Base-by-base conservation (phyloP, 2,888 invertebrate species). In the Phengaris arion region DNA sequence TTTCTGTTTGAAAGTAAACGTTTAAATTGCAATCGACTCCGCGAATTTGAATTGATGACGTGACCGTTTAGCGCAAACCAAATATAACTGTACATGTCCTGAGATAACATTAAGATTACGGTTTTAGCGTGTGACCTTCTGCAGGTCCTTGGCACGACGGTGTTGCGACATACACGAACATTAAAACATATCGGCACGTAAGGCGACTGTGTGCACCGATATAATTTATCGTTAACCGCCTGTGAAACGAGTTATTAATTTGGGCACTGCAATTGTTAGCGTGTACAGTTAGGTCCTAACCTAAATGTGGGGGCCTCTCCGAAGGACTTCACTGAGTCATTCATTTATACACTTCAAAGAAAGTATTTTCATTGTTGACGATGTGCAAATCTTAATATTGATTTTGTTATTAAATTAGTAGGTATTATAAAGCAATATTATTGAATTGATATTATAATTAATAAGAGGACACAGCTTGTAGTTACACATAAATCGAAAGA, bases 101-200 rank as follows among this genome's bases (percentile, higher is more conserved):
- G 82, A 88, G 90, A 91, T 91, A 90, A 88, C 86, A 91, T 92
- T 90, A 92, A 93, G 93, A 93, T 93, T 89, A 86, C 90, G 87
- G 87, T 89, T 91, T 91, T 90, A 89, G 91, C 85, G 84, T 84
- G 82, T 84, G 89, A 89, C 93, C 92, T 93, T 91, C 90, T 86
- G 82, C 84, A 84, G 85, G 87, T 89, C 91, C 92, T 91, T 90
- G 92, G 86, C 88, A 88, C 85, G 54, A 89, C 85, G 87, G 87
- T 83, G 82, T 91, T 90, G 86, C 87, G 85, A 90, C 89, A 91
- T 79, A 85, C 83, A 84, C 85, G 82, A 88, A 79, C 87, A 87
- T 86, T 79, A 85, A 87, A 86, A 86, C 85, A 84, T 84, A 85
- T 87, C 81, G 83, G 83, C 83, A 83, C 83, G 77, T 79, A 79